phyloP scores from a whole-genome alignment of 2,797 vertebrate genomes.

The Carcharodon carcharias region DNA sequence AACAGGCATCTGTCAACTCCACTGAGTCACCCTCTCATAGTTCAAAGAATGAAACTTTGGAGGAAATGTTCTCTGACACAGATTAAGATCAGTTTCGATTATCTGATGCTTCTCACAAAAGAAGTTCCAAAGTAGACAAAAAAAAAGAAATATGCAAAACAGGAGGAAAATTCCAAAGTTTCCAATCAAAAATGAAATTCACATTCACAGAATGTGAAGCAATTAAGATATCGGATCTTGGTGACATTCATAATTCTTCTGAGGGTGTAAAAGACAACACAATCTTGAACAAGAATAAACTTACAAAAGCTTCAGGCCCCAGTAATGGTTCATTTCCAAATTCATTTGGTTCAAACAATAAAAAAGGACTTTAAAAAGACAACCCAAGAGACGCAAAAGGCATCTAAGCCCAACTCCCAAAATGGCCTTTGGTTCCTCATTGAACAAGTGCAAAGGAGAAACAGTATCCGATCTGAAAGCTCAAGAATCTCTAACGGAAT shows the following conservation, averaged over 20 bases:
- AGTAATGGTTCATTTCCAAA: conserved; percentile 39
- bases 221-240: not conserved
- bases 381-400: conserved; percentile 39
- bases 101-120: not conserved
- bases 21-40: not conserved
- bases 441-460: conserved; percentile 41
- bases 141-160: not conserved
- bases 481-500: not conserved
- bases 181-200: not conserved
- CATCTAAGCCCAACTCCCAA: conserved; percentile 39
- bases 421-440: conserved; percentile 45
- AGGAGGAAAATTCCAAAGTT: not conserved
- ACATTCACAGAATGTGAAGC: not conserved
- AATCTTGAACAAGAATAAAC: not conserved
- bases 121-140: too few relatives aligned
- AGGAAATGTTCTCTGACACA: not conserved
- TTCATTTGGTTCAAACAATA: conserved; percentile 44
- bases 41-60: not conserved
- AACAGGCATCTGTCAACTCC: not conserved
- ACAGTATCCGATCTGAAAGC: not conserved
- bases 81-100: not conserved
- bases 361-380: conserved; percentile 37
- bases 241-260: not conserved
- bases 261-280: not conserved
- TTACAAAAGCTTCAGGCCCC: conserved; percentile 40